phyloP scores from a whole-genome alignment of 2,797 vertebrate species.

The Crocidura indochinensis region DNA sequence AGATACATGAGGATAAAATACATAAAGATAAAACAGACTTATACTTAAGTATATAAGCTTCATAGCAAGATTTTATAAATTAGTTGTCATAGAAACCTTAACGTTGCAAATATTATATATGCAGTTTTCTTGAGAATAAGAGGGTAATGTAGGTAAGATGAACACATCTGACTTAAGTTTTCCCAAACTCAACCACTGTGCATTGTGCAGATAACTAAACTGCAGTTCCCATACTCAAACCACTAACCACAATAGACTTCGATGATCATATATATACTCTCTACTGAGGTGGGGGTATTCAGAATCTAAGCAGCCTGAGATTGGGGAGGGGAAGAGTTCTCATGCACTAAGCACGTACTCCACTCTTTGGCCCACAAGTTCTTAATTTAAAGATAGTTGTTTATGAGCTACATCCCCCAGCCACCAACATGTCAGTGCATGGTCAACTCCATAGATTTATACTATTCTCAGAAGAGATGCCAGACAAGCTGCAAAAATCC shows the following conservation, averaged over 20 bases:
- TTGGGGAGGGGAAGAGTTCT: no score
- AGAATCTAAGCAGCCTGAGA: no score
- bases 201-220: constrained; percentile 40
- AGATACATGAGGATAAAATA: no score
- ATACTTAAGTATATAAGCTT: constrained; percentile 25
- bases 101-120: constrained; percentile 22
- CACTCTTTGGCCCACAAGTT: no score
- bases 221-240: background rate
- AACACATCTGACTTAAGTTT: no score
- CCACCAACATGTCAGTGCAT: no score
- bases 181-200: background rate
- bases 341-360: no score
- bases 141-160: background rate
- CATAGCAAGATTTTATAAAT: constrained; percentile 38
- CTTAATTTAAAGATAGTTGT: background rate
- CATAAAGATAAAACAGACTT: background rate
- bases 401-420: background rate
- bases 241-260: constrained; percentile 28
- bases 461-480: no score
- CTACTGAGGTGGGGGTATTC: background rate
- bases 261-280: constrained; percentile 20
- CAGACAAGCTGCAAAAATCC: no score
- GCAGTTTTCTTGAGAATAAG: constrained; percentile 30
- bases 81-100: background rate
- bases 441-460: no score